Percentiles rank a stretch among this genome's conserved stretches.
These are phyloP conservation scores for Apomyelois bistriatella DNA, from an alignment of 2,888 invertebrate genomes.

Conservation along the genomic window DNA sequence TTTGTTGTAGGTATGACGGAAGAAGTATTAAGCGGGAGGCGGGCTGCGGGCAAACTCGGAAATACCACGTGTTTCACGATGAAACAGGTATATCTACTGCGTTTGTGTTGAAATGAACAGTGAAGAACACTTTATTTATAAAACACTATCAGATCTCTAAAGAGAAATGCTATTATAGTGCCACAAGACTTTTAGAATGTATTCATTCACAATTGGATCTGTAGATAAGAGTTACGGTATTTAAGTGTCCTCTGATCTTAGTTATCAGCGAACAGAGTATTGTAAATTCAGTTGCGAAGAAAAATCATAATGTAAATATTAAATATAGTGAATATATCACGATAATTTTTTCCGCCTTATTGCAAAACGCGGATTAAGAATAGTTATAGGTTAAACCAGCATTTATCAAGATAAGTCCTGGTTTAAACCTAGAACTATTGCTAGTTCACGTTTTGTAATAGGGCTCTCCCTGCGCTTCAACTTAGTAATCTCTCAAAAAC, in stretches of 20 bases:
- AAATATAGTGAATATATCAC: not conserved
- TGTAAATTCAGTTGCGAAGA: constrained; percentile 4
- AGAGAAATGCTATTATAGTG: constrained; percentile 31
- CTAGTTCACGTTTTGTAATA: too few species aligned
- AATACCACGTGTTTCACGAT: constrained; percentile 24
- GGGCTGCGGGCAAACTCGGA: constrained; percentile 32
- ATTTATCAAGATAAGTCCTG: too few species aligned
- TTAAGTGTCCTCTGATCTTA: not conserved
- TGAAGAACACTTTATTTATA: constrained; percentile 23
- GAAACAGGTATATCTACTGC: constrained; percentile 22
- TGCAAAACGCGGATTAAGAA: too few species aligned
- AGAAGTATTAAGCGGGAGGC: constrained; percentile 45
- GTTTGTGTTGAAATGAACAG: constrained; percentile 25
- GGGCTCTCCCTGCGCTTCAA: not conserved
- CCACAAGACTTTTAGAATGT: constrained; percentile 44
- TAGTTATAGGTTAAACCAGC: too few species aligned
- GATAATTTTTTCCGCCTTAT: not conserved
- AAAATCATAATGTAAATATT: constrained; percentile 7
- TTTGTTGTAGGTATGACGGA: constrained; percentile 62
- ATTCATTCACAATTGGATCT: constrained; percentile 38
- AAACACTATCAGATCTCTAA: constrained; percentile 14
- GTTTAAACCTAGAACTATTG: too few species aligned
- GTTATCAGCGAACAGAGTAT: not conserved
- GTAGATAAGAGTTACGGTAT: constrained; percentile 24
- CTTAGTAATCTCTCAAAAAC: too few species aligned